phyloP scores from a whole-genome alignment of 1,140 invertebrate genomes.

The Stegodyphus mimosarum region DNA sequence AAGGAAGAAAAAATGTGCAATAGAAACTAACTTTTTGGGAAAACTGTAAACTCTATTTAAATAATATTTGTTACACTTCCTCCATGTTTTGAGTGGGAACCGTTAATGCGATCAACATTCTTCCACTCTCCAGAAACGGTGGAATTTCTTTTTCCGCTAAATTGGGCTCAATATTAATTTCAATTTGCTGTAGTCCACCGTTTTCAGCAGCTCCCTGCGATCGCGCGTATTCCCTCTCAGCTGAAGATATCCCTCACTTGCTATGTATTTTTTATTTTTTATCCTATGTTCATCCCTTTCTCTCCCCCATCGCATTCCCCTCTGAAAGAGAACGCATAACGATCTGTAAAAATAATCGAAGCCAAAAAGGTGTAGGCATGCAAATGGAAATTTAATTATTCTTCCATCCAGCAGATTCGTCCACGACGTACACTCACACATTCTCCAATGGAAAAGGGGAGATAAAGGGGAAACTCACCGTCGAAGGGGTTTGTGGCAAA shows the following conservation, averaged over 20 bases:
- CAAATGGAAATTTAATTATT: conserved; percentile 62
- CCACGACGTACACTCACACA: conserved; percentile 23
- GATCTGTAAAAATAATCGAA: conserved; percentile 60
- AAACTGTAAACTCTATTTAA: conserved; percentile 47
- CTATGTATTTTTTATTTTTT: conserved; percentile 11
- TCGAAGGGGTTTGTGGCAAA: conserved; percentile 27
- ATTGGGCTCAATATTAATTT: conserved; percentile 59
- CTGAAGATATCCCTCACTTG: conserved; percentile 1
- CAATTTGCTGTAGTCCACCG: conserved; percentile 45
- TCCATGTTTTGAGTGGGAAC: conserved; percentile 39
- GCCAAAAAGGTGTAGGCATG: conserved; percentile 60
- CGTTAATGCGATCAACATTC: conserved; percentile 50
- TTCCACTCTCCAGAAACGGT: conserved; percentile 3
- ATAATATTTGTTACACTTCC: conserved; percentile 39
- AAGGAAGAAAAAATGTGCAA: not conserved
- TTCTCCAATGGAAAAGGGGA: conserved; percentile 16
- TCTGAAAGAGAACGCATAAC: conserved; percentile 34
- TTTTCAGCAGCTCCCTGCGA: conserved; percentile 16
- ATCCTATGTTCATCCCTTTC: not conserved
- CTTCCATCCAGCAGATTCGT: conserved; percentile 15
- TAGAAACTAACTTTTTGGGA: conserved; percentile 15
- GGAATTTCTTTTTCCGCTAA: conserved; percentile 47
- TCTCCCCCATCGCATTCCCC: not conserved
- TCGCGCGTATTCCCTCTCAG: not conserved
- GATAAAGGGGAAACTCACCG: not conserved